Evolutionary conservation across 53 echinoderm and acorn worm genomes (phyloP).

Genomic region (Holothuria leucospilota): DNA sequence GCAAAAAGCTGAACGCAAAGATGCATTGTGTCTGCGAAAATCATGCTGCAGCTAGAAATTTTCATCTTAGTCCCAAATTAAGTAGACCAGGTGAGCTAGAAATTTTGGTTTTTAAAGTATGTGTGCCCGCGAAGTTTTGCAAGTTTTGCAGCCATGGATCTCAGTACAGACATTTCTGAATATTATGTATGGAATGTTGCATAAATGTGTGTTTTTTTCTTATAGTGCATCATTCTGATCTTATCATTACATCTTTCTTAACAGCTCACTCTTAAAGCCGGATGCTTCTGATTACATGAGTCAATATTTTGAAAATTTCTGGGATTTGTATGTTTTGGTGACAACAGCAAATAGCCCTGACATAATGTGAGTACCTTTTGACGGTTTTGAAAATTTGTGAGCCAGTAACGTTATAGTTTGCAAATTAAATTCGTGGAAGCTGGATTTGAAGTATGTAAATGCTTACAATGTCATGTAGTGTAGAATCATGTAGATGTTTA

Average conservation of each 20-base stretch:
- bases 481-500: too few species aligned
- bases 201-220: too few species aligned
- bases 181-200: too few species aligned
- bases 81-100: too few species aligned
- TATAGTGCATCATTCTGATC: background rate
- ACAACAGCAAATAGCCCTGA: slow-evolving; percentile 99
- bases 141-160: too few species aligned
- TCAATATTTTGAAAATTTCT: slow-evolving; percentile 88
- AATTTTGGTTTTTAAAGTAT: too few species aligned
- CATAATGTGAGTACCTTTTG: slow-evolving; percentile 83
- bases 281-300: slow-evolving; percentile 74
- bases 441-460: background rate
- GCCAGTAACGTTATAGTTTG: background rate
- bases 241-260: background rate
- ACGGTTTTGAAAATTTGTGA: background rate
- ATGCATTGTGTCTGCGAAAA: too few species aligned
- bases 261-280: slow-evolving; percentile 67
- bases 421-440: background rate
- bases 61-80: too few species aligned
- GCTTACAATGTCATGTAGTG: background rate
- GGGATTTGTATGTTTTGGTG: slow-evolving; percentile 90
- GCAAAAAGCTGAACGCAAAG: too few species aligned
- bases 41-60: too few species aligned
- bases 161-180: too few species aligned
- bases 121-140: too few species aligned